These are phyloP conservation scores for Scaptomyza parva DNA, from an alignment of 2,888 invertebrate species.

Conservation along the genomic window DNA sequence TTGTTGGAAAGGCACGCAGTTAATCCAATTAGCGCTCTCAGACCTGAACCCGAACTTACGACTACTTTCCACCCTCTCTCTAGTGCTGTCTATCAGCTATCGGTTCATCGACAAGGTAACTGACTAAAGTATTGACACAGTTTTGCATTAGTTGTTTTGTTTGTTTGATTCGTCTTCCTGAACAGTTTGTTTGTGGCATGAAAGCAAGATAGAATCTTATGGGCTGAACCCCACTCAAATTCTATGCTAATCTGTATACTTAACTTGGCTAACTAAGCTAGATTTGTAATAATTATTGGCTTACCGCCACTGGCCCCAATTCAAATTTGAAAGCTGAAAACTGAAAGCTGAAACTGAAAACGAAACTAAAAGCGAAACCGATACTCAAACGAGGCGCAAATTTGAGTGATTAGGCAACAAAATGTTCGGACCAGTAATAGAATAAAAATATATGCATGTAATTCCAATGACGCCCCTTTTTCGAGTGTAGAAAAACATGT, in stretches of 20 bases:
- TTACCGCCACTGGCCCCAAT: slow-evolving; percentile 65
- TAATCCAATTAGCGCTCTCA: slow-evolving; percentile 73
- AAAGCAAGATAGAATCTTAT: slow-evolving; percentile 5
- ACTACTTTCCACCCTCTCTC: not conserved
- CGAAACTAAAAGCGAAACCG: too few species aligned
- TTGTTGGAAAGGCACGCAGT: slow-evolving; percentile 63
- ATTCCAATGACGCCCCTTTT: slow-evolving; percentile 68
- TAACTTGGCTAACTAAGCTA: slow-evolving; percentile 67
- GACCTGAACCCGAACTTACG: slow-evolving; percentile 33
- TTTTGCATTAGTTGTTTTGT: slow-evolving; percentile 42
- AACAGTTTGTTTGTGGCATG: slow-evolving; percentile 22
- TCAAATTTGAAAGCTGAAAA: slow-evolving; percentile 27
- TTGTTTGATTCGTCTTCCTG: slow-evolving; percentile 57
- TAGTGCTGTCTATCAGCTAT: not conserved
- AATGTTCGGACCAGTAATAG: slow-evolving; percentile 14
- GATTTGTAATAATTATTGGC: slow-evolving; percentile 69
- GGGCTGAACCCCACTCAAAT: slow-evolving; percentile 46
- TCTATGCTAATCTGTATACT: slow-evolving; percentile 71
- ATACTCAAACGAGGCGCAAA: slow-evolving; percentile 26
- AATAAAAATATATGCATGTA: slow-evolving; percentile 33
- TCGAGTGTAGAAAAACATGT: slow-evolving; percentile 8
- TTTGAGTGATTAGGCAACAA: slow-evolving; percentile 44
- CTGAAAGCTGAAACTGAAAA: slow-evolving; percentile 15
- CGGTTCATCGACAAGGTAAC: slow-evolving; percentile 50
- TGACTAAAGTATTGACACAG: slow-evolving; percentile 71